These are phyloP conservation scores for Tonatia bakeri DNA, from an alignment of 2,113 vertebrate genomes.

Conservation along the genomic window DNA sequence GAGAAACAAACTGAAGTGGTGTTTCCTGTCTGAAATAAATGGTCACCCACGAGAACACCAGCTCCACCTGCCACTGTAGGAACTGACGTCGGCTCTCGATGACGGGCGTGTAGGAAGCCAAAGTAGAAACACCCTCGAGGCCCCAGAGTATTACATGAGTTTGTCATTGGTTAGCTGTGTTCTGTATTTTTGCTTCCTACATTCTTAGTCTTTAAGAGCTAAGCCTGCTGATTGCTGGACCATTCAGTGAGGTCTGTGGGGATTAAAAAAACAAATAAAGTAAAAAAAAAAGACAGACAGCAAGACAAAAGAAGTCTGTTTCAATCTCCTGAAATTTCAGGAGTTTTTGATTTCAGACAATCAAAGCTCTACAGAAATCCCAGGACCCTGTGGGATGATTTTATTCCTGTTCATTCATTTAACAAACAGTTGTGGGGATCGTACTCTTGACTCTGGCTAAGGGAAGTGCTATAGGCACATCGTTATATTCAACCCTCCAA, in stretches of 20 bases:
- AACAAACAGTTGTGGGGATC: not conserved
- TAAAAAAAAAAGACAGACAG: not conserved
- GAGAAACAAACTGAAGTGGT: not conserved
- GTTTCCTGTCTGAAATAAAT: not conserved
- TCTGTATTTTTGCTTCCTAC: not conserved
- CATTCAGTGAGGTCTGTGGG: not conserved
- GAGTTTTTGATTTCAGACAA: not conserved
- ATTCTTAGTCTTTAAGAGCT: not conserved
- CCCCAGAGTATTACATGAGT: not conserved
- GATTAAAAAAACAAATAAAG: not conserved
- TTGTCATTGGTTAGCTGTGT: not conserved
- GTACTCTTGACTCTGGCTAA: not conserved
- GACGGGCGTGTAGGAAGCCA: fast-evolving
- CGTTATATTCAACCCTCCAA: not conserved
- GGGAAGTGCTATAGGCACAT: not conserved
- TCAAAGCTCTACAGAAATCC: not conserved
- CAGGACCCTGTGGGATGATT: not conserved
- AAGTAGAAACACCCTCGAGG: not conserved
- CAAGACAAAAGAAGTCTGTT: not conserved
- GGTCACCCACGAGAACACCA: fast-evolving
- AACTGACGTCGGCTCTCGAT: not conserved
- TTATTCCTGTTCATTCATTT: not conserved
- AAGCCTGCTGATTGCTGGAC: not conserved
- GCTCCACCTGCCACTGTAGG: fast-evolving
- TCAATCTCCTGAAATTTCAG: not conserved